Evolutionary conservation across 2,888 invertebrate species (phyloP), one percentile per base, ranked within the genome.

Genomic region (Biston stratarius): DNA sequence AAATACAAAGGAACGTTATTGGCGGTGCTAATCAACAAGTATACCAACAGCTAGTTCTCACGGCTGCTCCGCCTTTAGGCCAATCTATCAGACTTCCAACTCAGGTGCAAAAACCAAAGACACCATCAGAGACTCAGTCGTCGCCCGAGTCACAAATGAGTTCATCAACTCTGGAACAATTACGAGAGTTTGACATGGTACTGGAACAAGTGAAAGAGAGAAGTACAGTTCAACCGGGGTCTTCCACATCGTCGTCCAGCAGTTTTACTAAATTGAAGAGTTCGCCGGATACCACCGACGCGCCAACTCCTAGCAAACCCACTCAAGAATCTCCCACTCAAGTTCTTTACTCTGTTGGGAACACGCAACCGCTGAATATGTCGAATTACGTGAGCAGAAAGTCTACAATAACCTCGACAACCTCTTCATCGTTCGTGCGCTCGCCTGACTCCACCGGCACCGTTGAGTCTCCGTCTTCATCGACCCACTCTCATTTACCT

Each of bases 181-280:
- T 97, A 9, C 90, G 97, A 62, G 97, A 97, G 82, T 97, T 97
- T 77, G 97, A 97, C 82, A 96, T 96, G 90, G 97, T 97, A 0
- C 90, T 97, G 68, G 97, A 97, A 80, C 97, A 97, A 90, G 96
- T 97, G 0, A 97, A 97, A 82, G 97, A 97, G 83, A 91, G 96
- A 69, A 96, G 96, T 76, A 96, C 95, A 34, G 95, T 95, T 5
- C 95, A 95, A 71, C 95, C 95, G 0, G 86, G 80, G 58, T 72
- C 83, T 15, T 85, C 76, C 47, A 70, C 84, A 8, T 70, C 85
- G 11, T 70, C 85, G 12, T 83, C 75, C 52, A 84, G 63, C 53
- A 73, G 79, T 0, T 86, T 83, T 61, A 70, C 83, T 36, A 91
- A 91, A 75, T 62, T 86, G 11, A 83, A 83, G 36, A 81, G 80